These are phyloP conservation scores for Aythya fuligula DNA, from an alignment of 2,797 vertebrate species.

Conservation along the genomic window DNA sequence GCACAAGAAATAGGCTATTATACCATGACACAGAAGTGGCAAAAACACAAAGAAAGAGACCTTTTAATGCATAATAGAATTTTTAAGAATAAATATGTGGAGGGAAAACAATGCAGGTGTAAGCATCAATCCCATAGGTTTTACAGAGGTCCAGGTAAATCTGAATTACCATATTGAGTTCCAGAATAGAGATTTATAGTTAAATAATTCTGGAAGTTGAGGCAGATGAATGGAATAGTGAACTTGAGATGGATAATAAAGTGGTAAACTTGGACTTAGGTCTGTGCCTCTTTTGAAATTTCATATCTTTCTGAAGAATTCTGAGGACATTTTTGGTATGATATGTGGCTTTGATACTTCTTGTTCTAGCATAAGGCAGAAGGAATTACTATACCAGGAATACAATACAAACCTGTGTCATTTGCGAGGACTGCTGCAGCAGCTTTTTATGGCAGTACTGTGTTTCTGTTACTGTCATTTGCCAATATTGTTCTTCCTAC, in stretches of 20 bases:
- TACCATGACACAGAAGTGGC: not conserved
- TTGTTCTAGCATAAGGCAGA: not conserved
- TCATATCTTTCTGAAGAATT: not conserved
- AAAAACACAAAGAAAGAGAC: not conserved
- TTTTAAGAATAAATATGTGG: not conserved
- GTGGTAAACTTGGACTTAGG: not conserved
- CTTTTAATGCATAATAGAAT: constrained; percentile 13
- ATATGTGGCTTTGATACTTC: not conserved
- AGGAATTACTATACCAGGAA: not conserved
- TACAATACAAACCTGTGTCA: not conserved
- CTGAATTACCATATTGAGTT: not conserved
- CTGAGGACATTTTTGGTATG: not conserved
- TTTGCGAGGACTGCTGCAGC: accelerated
- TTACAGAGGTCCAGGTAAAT: not conserved
- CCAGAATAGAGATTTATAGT: not conserved
- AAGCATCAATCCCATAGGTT: constrained; percentile 16
- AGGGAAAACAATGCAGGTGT: not conserved
- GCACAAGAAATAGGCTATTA: constrained; percentile 51
- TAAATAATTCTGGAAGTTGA: not conserved
- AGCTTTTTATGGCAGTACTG: not conserved
- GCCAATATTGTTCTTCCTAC: not conserved
- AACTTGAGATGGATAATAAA: not conserved
- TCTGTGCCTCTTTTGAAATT: not conserved
- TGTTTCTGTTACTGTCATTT: not conserved
- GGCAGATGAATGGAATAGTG: not conserved